Conservation (phyloP, 1,140 invertebrate species). For the Zaprionus capensis region DNA sequence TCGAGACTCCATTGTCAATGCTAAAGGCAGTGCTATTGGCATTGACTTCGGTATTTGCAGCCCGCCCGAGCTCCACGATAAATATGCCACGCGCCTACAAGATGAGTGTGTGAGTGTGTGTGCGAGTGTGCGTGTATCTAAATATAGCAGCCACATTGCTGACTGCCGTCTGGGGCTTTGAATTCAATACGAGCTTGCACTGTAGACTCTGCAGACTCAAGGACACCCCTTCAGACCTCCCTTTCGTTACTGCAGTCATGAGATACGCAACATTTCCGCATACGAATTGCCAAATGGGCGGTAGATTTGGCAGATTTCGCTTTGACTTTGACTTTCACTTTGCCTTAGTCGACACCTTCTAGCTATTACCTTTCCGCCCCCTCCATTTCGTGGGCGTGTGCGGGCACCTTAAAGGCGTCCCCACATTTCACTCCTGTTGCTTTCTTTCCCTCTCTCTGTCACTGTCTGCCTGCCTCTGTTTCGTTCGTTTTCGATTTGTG, state of each 20-base stretch:
- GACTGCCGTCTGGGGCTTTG: constrained; percentile 1
- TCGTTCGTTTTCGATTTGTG: constrained; percentile 14
- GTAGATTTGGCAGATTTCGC: not conserved
- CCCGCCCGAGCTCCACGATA: constrained; percentile 50
- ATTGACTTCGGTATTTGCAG: constrained; percentile 65
- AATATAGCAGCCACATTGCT: constrained; percentile 27
- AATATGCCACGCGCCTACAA: constrained; percentile 48
- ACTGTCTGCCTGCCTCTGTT: not conserved
- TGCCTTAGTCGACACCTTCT: not conserved
- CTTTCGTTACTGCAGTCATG: not conserved
- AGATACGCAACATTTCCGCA: not conserved
- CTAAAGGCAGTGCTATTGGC: constrained; percentile 32
- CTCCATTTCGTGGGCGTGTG: not conserved
- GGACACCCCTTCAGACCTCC: not conserved
- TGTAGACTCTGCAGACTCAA: constrained; percentile 4
- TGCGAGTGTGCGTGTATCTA: not conserved
- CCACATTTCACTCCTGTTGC: not conserved
- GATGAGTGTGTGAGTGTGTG: not conserved
- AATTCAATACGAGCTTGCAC: constrained; percentile 24
- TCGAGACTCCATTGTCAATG: constrained; percentile 11
- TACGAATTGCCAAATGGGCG: not conserved
- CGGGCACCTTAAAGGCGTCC: not conserved
- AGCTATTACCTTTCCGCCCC: not conserved
- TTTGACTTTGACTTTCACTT: not conserved
- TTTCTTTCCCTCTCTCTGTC: not conserved